Evolutionary conservation across 2,888 invertebrate species (phyloP), one percentile per base, ranked within the genome.

Genomic region (Pseudococcus viburni): DNA sequence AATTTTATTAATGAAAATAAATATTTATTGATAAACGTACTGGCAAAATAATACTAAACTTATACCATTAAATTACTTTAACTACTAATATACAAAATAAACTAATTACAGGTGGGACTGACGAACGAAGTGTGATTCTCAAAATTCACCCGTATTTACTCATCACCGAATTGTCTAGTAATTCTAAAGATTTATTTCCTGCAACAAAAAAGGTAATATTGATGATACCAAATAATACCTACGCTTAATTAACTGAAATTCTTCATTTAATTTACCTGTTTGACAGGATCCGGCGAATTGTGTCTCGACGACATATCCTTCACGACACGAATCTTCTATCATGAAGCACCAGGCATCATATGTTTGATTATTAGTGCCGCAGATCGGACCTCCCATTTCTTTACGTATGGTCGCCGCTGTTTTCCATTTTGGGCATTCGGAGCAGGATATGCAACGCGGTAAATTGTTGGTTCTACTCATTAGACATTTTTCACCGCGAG

Each of bases 331-430:
- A 91, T 95, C 95, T 91, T 94, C 94, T 91, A 94, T 94, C 94
- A 96, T 94, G 91, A 95, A 95, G 92, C 96, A 96, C 95, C 95
- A 96, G 89, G 94, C 95, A 90, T 93, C 93, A 91, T 96, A 96
- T 39, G 95, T 95, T 90, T 93, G 93, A 91, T 95, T 95, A 92
- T 96, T 95, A 90, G 94, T 93, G 89, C 95, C 96, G 91, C 96
- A 96, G 89, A 96, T 92, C 26, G 91, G 90, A 9, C 91, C 90
- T 48, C 90, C 89, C 55, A 68, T 42, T 8, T 89, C 89, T 85
- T 48, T 86, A 8, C 84, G 88, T 11, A 84, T 85, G 7, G 55
- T 39, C 9, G 51, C 48, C 88, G 89, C n/a, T 88, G 89, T 51
- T 83, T 89, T 84, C 89, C 89, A 22, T 46, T 88, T 39, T n/a